Base-by-base conservation (phyloP, 2,113 vertebrate genomes). In the Nerophis ophidion region DNA sequence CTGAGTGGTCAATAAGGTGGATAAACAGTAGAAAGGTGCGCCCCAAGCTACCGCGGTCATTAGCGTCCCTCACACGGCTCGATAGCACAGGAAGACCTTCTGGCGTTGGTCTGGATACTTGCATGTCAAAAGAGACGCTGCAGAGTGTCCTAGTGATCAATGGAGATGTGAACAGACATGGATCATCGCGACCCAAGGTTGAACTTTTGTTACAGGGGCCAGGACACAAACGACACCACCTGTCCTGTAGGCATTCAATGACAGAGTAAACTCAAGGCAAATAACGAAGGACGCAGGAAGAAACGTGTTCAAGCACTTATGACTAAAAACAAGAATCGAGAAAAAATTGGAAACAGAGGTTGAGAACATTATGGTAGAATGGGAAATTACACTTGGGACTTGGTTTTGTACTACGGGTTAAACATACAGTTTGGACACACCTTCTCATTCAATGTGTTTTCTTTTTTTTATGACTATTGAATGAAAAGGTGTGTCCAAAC, bases 61-160 rank as follows among this genome's bases (percentile, higher is more conserved):
- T 85, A 83, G 81, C 49, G 58, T 65, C 61, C 71, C 70, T 83
- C 33, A 38, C 63, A 57, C 26, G 50, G 77, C 59, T 82, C 80
- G 74, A 81, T 80, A 77, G 79, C 64, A 61, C 69, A 62, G 73
- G 52, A 65, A 62, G 79, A 70, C 77, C n/a, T 83, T 48, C 56
- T 60, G 80, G 84, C 82, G 69, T 84, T 36, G 55, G 58, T 72
- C 71, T 70, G 71, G 54, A 70, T 55, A 56, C 72, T 74, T 76
- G 78, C 63, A 71, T 55, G 75, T 78, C 81, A 68, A 77, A 81
- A 73, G 17, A 65, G 78, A 71, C 71, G 77, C 73, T 61, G 71
- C 61, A 57, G 63, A 49, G 57, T 68, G 74, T 76, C 79, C 62
- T 63, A 71, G 68, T 64, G 77, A 70, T 67, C 61, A 35, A 58